These are phyloP conservation scores for Gnathonemus longibarbis DNA, from an alignment of 2,113 vertebrate genomes.

Conservation along the genomic window DNA sequence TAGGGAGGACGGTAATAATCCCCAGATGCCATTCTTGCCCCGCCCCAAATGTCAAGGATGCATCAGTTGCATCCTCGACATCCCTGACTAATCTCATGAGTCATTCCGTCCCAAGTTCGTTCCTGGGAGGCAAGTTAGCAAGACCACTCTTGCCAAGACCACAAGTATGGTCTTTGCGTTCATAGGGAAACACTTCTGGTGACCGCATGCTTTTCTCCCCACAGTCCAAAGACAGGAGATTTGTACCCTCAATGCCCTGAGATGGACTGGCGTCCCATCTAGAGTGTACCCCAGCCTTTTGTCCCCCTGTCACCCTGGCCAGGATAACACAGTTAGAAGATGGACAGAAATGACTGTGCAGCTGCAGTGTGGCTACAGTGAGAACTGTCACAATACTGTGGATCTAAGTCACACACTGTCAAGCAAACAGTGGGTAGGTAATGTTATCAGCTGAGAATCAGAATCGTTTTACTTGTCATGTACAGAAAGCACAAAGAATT, in stretches of 20 bases:
- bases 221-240: not conserved
- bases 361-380: not conserved
- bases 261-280: not conserved
- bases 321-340: not conserved
- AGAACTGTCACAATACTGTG: not conserved
- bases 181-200: not conserved
- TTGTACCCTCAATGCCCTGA: not conserved
- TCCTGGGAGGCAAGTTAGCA: not conserved
- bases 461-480: not conserved
- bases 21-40: not conserved
- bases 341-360: not conserved
- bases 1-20: not conserved
- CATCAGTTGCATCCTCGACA: not conserved
- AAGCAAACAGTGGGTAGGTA: not conserved
- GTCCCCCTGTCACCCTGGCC: not conserved
- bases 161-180: not conserved
- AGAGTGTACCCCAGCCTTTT: not conserved
- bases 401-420: not conserved
- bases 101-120: not conserved
- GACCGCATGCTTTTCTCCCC: not conserved
- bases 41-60: not conserved
- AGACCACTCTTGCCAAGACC: not conserved
- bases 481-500: not conserved
- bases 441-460: not conserved
- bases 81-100: not conserved